Conservation (phyloP, 2,113 vertebrate genomes). For the Penelope pileata region DNA sequence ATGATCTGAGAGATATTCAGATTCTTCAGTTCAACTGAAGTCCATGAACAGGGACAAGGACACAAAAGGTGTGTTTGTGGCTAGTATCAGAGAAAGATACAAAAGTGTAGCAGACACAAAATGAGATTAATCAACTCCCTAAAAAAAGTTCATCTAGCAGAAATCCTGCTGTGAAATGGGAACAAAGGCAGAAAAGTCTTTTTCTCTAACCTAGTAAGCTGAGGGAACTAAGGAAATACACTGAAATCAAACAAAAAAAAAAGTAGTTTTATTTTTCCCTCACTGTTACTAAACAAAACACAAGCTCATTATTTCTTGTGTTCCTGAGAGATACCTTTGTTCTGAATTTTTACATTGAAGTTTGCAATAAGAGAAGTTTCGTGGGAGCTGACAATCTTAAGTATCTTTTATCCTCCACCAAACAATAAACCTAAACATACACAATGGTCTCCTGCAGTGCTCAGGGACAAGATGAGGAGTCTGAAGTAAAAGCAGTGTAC, state of each 20-base stretch:
- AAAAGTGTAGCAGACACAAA: not conserved
- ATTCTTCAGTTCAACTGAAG: not conserved
- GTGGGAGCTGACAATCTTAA: not conserved
- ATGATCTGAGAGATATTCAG: not conserved
- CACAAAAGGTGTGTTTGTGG: not conserved
- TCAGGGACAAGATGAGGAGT: not conserved
- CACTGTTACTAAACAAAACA: not conserved
- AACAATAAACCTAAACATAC: not conserved
- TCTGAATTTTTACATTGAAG: not conserved
- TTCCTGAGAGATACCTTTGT: not conserved
- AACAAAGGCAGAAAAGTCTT: not conserved
- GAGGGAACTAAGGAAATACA: not conserved
- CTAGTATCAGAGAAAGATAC: not conserved
- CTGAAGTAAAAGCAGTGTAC: not conserved
- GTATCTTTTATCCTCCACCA: not conserved
- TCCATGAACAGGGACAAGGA: not conserved
- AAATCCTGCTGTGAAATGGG: not conserved
- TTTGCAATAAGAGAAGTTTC: not conserved
- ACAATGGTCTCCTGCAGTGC: not conserved
- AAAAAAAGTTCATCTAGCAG: not conserved
- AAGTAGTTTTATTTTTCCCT: not conserved
- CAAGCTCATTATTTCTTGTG: not conserved
- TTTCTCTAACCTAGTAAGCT: not conserved
- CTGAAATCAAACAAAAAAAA: not conserved
- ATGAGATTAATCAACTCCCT: not conserved